Conservation (phyloP, 2,888 invertebrate species). For the Criorhina ranunculi region DNA sequence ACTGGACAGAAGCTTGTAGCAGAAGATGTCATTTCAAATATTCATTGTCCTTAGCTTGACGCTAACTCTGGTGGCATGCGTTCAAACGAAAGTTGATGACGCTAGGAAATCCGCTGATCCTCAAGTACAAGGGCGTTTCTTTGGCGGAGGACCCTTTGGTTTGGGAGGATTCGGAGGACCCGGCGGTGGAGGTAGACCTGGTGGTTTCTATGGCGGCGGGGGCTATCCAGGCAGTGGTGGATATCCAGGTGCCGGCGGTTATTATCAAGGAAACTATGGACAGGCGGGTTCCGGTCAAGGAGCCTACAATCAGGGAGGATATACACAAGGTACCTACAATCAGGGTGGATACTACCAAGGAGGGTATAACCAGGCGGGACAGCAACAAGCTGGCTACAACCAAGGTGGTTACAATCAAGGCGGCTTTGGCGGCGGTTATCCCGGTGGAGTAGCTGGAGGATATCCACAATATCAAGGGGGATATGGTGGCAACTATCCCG, state of each 20-base stretch:
- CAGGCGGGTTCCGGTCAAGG: slow-evolving; percentile 23
- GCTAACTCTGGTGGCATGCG: slow-evolving; percentile 63
- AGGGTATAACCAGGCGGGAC: slow-evolving; percentile 13
- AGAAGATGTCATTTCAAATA: slow-evolving; percentile 32
- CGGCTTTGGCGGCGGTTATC: slow-evolving; percentile 13
- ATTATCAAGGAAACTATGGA: slow-evolving; percentile 15
- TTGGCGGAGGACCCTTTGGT: slow-evolving; percentile 21
- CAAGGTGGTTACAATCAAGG: slow-evolving; percentile 22
- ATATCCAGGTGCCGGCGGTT: slow-evolving; percentile 29
- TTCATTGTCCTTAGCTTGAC: slow-evolving; percentile 45
- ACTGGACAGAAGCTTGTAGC: slow-evolving; percentile 6
- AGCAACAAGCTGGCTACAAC: slow-evolving; percentile 16
- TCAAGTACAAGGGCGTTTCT: slow-evolving; percentile 40
- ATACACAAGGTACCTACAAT: not conserved
- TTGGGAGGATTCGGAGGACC: slow-evolving; percentile 10
- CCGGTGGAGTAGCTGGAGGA: not conserved
- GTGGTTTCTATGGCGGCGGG: slow-evolving; percentile 26
- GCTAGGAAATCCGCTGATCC: slow-evolving; percentile 30
- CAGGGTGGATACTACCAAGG: slow-evolving; percentile 32
- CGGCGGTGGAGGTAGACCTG: slow-evolving; percentile 33
- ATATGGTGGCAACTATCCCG: slow-evolving; percentile 8
- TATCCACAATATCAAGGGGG: slow-evolving; percentile 8
- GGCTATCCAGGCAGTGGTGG: slow-evolving; percentile 11
- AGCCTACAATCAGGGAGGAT: slow-evolving; percentile 28
- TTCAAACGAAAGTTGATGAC: slow-evolving; percentile 51